Conservation (phyloP, 2,888 invertebrate genomes). For the Agrilus mali region DNA sequence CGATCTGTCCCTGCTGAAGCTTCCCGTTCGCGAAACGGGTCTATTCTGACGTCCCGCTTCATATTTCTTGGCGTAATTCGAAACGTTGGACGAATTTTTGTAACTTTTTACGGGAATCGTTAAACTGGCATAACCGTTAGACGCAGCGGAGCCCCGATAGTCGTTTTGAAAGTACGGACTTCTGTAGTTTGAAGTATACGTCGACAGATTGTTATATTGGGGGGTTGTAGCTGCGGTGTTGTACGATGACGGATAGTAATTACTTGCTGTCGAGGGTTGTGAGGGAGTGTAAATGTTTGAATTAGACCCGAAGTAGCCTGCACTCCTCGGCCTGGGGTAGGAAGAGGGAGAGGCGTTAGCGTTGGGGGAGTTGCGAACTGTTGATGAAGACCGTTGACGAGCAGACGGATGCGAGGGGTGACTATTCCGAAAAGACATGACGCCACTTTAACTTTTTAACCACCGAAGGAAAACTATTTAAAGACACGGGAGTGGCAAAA, state of each 20-base stretch:
- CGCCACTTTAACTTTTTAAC: background rate
- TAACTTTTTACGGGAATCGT: constrained; percentile 48
- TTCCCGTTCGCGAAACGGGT: constrained; percentile 21
- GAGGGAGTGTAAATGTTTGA: constrained; percentile 9
- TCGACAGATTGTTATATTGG: constrained; percentile 4
- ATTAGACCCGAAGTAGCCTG: constrained; percentile 11
- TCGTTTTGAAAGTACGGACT: constrained; percentile 36
- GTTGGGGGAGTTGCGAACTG: constrained; percentile 18
- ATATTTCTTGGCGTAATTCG: constrained; percentile 33
- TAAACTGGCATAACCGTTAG: constrained; percentile 56
- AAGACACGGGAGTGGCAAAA: too few relatives aligned
- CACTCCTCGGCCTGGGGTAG: constrained; percentile 16
- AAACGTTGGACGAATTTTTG: constrained; percentile 35
- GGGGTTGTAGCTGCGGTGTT: constrained; percentile 5
- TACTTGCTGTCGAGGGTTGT: constrained; percentile 15
- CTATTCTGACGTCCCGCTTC: constrained; percentile 33
- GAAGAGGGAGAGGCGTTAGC: constrained; percentile 9
- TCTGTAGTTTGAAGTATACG: constrained; percentile 26
- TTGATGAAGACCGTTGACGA: constrained; percentile 29
- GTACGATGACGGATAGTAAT: constrained; percentile 15
- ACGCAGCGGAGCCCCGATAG: constrained; percentile 40
- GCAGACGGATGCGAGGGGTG: constrained; percentile 17
- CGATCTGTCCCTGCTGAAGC: constrained; percentile 26
- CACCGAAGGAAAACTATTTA: too few relatives aligned
- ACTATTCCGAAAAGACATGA: background rate